A percentile compares a stretch with the other conserved stretches of the same genome.
Evolutionary conservation across 2,797 vertebrate genomes (phyloP).

Genomic region (Pelobates cultripes): DNA sequence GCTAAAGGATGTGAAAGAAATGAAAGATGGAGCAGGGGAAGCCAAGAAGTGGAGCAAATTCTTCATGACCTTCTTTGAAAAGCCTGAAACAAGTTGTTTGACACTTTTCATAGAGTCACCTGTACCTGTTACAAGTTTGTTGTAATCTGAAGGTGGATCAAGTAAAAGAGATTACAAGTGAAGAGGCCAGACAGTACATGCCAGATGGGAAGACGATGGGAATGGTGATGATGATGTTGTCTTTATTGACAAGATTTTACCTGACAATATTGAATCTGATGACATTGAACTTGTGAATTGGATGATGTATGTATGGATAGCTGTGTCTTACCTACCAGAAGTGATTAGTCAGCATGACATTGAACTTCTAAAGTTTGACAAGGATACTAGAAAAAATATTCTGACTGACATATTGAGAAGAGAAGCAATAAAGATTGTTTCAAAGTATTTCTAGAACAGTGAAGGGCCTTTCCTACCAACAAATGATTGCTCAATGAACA

Average conservation of each 20-base stretch:
- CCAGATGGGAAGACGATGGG: not conserved
- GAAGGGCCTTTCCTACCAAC: no score
- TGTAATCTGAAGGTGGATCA: not conserved
- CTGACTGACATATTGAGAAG: no score
- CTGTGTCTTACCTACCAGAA: not conserved
- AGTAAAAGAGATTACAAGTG: not conserved
- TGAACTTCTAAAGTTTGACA: constrained; percentile 1
- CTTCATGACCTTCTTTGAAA: constrained; percentile 8
- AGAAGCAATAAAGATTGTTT: no score
- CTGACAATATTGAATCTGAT: not conserved
- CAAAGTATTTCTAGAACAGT: no score
- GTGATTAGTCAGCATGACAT: constrained; percentile 4
- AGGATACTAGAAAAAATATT: constrained; percentile 1
- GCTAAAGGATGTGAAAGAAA: not conserved
- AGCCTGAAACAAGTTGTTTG: not conserved
- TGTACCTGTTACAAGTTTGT: not conserved
- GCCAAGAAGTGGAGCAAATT: not conserved
- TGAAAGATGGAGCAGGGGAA: not conserved
- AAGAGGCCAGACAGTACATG: not conserved
- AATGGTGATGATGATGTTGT: not conserved
- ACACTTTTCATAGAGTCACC: not conserved
- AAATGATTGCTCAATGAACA: constrained; percentile 1
- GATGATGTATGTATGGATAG: not conserved
- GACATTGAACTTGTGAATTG: not conserved
- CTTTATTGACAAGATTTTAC: not conserved